Evolutionary conservation across 2,797 vertebrate species (phyloP).

Genomic region (Thunnus albacares): DNA sequence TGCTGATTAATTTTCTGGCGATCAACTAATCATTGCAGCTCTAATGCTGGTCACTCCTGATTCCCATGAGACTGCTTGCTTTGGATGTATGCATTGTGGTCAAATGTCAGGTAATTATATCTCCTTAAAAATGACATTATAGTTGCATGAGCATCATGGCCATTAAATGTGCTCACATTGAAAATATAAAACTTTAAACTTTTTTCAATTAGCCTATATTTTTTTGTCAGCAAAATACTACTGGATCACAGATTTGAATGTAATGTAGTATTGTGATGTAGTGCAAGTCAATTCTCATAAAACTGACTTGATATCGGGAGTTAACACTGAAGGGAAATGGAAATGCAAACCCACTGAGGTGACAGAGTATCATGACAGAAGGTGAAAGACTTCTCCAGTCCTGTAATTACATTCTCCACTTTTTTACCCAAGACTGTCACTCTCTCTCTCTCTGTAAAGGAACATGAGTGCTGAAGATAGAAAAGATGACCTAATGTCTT

Average conservation of each 20-base stretch:
- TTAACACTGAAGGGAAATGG: conserved; percentile 21
- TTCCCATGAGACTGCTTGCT: background rate
- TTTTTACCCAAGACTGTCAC: conserved; percentile 50
- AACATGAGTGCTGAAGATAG: conserved; percentile 52
- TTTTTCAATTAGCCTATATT: background rate
- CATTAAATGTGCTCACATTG: no score
- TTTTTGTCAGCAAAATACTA: background rate
- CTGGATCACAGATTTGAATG: background rate
- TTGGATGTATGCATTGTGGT: conserved; percentile 7
- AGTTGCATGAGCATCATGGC: no score
- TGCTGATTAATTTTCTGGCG: no score
- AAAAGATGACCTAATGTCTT: conserved; percentile 69
- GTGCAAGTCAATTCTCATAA: conserved; percentile 13
- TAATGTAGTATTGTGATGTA: conserved; percentile 10
- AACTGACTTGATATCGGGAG: conserved; percentile 19
- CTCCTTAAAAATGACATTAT: no score
- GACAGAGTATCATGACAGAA: conserved; percentile 46
- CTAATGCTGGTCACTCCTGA: background rate
- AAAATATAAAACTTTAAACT: background rate
- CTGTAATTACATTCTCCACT: conserved; percentile 63
- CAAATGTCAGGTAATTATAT: background rate
- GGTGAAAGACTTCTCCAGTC: conserved; percentile 50
- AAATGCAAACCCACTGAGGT: conserved; percentile 38
- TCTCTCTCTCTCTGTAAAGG: conserved; percentile 38
- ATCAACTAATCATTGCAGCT: no score